phyloP scores from a whole-genome alignment of 2,113 vertebrate genomes.

The Psilopsiagon aurifrons region DNA sequence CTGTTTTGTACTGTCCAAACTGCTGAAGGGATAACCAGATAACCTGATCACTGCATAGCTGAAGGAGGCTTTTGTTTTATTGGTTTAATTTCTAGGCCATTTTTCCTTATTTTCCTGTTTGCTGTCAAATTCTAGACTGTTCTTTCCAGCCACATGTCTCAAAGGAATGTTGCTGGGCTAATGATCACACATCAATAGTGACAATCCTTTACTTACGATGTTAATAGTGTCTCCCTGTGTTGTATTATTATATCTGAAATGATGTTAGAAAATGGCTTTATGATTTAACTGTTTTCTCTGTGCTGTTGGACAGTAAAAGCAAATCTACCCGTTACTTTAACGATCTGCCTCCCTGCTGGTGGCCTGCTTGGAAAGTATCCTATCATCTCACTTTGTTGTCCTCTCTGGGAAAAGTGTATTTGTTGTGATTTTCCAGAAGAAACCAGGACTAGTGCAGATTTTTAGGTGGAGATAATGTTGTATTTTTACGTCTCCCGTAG shows the following conservation, averaged over 20 bases:
- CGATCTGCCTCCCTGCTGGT: neutral
- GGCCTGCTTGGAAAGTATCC: neutral
- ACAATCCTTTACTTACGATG: slow-evolving; percentile 47
- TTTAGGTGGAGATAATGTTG: neutral
- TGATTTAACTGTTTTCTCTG: neutral
- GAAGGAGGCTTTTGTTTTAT: neutral
- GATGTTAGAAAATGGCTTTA: slow-evolving; percentile 2
- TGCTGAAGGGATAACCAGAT: neutral
- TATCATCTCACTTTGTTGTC: neutral
- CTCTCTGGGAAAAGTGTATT: neutral
- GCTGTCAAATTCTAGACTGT: slow-evolving; percentile 16
- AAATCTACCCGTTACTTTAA: neutral
- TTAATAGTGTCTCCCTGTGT: slow-evolving; percentile 47
- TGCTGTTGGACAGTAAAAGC: neutral
- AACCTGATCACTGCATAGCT: neutral
- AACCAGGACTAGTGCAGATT: neutral
- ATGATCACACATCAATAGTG: neutral
- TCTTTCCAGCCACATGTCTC: slow-evolving; percentile 1
- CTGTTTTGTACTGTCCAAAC: neutral
- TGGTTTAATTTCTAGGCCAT: neutral
- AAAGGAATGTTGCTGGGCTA: slow-evolving; percentile 1
- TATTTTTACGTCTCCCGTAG: neutral
- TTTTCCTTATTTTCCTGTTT: slow-evolving; percentile 8
- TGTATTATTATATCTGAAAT: neutral
- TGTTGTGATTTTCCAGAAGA: neutral